A percentile compares a stretch with the other conserved stretches of the same genome.
These are phyloP conservation scores for Kryphioiulus occultus DNA, from an alignment of 2,888 invertebrate genomes.

Conservation along the genomic window DNA sequence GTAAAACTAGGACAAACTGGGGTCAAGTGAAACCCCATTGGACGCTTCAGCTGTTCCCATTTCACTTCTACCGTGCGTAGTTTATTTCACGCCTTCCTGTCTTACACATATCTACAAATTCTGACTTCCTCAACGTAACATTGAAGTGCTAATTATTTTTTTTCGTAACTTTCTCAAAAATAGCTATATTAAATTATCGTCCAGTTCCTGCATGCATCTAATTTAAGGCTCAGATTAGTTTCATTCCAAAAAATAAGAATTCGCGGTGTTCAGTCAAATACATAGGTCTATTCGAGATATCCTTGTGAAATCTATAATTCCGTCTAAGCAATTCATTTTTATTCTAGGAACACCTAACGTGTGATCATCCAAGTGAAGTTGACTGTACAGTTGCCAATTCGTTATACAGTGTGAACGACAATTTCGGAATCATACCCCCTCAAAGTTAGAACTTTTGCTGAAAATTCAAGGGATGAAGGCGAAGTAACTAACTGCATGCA, in stretches of 20 bases:
- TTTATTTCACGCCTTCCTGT: neutral
- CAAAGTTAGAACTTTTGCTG: neutral
- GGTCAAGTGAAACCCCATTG: neutral
- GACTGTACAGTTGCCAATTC: conserved; percentile 48
- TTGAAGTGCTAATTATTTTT: conserved; percentile 4
- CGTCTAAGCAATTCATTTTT: neutral
- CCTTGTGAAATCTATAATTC: neutral
- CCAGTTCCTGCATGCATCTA: neutral
- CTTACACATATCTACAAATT: neutral
- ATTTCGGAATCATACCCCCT: conserved; percentile 45
- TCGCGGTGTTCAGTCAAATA: neutral
- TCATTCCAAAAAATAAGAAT: neutral
- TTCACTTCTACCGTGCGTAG: neutral
- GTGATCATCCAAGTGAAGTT: conserved; percentile 45
- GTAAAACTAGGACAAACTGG: neutral
- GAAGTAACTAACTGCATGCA: too few relatives aligned
- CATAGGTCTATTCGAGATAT: neutral
- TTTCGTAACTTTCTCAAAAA: conserved; percentile 25
- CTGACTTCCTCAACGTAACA: neutral
- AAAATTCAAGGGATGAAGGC: neutral
- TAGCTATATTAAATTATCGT: neutral
- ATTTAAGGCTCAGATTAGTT: neutral
- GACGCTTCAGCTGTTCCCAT: neutral
- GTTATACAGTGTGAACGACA: conserved; percentile 48
- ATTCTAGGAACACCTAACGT: conserved; percentile 41